A percentile compares a stretch with the other conserved stretches of the same genome.
These are phyloP conservation scores for Turritopsis dohrnii DNA, from an alignment of 30 jellyfish, hydroid and myxozoan genomes.

Conservation along the genomic window DNA sequence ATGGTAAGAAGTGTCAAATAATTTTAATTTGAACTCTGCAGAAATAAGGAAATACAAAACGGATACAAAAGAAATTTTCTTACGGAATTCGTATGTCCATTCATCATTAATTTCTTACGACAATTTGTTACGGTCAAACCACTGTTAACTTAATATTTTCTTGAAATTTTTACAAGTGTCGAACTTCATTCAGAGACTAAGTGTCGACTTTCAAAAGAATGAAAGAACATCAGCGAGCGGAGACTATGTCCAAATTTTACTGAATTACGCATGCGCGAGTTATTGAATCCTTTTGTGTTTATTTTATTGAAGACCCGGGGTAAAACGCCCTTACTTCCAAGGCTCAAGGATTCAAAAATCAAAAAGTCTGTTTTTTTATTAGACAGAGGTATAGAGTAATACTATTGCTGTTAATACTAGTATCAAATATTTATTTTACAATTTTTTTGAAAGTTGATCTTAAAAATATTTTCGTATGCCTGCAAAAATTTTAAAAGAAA, in stretches of 20 bases:
- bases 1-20: neutral
- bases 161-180: constrained; percentile 20
- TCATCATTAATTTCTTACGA: neutral
- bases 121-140: neutral
- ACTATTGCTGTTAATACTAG: too few relatives aligned
- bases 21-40: neutral
- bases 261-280: constrained; percentile 19
- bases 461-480: too few relatives aligned
- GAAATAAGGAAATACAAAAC: neutral
- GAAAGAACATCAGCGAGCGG: constrained; percentile 1
- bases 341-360: too few relatives aligned
- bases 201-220: constrained; percentile 18
- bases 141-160: neutral
- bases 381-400: too few relatives aligned
- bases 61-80: neutral
- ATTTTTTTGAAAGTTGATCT: too few relatives aligned
- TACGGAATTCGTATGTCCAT: neutral
- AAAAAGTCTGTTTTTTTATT: too few relatives aligned
- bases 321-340: neutral
- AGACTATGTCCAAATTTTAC: constrained; percentile 22
- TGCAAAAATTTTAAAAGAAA: too few relatives aligned
- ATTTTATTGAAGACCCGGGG: neutral
- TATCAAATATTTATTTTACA: too few relatives aligned
- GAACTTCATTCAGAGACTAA: constrained; percentile 19
- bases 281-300: neutral